phyloP scores from a whole-genome alignment of 2,888 invertebrate species.

The Conchocele bisecta region DNA sequence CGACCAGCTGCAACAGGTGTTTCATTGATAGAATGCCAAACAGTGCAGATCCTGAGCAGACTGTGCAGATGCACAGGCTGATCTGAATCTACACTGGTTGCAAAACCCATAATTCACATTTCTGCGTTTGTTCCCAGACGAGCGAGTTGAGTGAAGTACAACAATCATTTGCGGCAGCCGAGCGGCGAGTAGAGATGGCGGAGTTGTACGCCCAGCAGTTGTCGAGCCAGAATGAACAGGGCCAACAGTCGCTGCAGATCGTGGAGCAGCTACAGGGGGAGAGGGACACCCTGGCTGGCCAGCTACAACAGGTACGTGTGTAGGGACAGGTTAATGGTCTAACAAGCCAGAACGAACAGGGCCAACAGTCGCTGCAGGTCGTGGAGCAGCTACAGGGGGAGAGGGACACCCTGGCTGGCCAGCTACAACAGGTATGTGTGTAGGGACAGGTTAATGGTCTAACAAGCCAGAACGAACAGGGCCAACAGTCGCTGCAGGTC shows the following conservation, averaged over 20 bases:
- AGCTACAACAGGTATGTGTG: conserved; percentile 76
- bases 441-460: background rate
- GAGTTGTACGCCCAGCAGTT: conserved; percentile 90
- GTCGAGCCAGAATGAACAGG: conserved; percentile 73
- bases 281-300: conserved; percentile 75
- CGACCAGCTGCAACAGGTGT: too few species aligned
- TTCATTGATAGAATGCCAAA: too few species aligned
- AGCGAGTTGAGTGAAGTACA: conserved; percentile 76
- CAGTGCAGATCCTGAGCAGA: too few species aligned
- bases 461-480: conserved; percentile 71
- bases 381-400: conserved; percentile 80
- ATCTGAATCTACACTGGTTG: too few species aligned
- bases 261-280: conserved; percentile 80
- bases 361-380: conserved; percentile 74
- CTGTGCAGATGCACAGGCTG: too few species aligned
- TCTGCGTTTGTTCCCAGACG: conserved; percentile 68
- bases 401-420: conserved; percentile 75
- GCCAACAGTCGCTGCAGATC: conserved; percentile 74
- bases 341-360: conserved; percentile 73
- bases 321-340: too few species aligned
- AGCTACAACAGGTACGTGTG: conserved; percentile 79
- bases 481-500: conserved; percentile 77
- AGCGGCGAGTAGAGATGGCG: conserved; percentile 87
- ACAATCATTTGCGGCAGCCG: conserved; percentile 76
- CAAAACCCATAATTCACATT: too few species aligned